Conservation (phyloP, 1,140 invertebrate genomes). For the Hydropsyche tenuis region DNA sequence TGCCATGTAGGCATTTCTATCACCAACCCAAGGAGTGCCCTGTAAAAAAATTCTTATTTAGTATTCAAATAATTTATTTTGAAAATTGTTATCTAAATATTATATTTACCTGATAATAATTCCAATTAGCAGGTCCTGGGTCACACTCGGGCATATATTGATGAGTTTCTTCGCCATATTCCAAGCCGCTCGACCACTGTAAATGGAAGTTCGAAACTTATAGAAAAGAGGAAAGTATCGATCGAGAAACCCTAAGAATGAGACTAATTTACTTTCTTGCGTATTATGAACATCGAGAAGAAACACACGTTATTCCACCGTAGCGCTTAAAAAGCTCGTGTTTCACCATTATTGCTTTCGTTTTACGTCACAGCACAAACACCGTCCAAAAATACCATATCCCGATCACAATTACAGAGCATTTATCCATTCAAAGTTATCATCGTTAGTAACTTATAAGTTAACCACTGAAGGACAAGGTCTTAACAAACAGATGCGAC, state of each 20-base stretch:
- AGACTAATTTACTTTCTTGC: conserved; percentile 4
- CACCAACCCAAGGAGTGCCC: conserved; percentile 17
- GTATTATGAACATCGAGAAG: neutral
- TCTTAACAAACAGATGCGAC: too few relatives aligned
- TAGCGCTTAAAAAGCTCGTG: too few relatives aligned
- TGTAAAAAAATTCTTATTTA: neutral
- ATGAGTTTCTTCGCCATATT: conserved; percentile 33
- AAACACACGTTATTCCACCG: too few relatives aligned
- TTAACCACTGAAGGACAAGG: too few relatives aligned
- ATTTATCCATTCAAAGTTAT: too few relatives aligned
- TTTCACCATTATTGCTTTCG: too few relatives aligned
- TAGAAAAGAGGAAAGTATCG: neutral
- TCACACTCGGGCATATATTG: conserved; percentile 28
- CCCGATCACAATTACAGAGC: too few relatives aligned
- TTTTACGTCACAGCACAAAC: too few relatives aligned
- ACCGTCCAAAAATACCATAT: too few relatives aligned
- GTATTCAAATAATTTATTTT: neutral
- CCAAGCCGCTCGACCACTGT: conserved; percentile 26
- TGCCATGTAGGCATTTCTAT: conserved; percentile 6
- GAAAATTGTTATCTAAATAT: neutral
- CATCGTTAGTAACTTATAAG: too few relatives aligned
- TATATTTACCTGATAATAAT: conserved; percentile 29
- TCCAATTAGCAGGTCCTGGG: conserved; percentile 10
- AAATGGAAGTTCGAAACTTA: neutral
- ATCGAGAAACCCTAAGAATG: conserved; percentile 26